phyloP scores from a whole-genome alignment of 2,888 invertebrate genomes.

The Nycteola revayana region DNA sequence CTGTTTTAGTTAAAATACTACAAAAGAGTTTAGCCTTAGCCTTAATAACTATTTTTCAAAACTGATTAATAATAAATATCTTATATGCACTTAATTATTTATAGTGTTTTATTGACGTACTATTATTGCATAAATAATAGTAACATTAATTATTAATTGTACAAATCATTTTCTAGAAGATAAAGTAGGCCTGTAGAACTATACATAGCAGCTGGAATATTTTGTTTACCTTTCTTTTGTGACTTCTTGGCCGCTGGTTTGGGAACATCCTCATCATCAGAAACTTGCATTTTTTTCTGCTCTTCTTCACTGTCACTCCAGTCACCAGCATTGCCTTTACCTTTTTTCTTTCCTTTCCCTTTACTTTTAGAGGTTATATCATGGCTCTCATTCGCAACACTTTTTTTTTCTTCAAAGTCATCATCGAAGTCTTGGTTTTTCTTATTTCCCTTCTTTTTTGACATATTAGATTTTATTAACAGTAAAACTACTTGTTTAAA shows the following conservation, averaged over 20 bases:
- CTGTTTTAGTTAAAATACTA: too few species aligned
- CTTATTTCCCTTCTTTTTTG: slow-evolving; percentile 82
- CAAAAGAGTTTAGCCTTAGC: too few species aligned
- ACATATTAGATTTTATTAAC: slow-evolving; percentile 58
- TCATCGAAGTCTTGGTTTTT: slow-evolving; percentile 82
- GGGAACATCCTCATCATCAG: slow-evolving; percentile 67
- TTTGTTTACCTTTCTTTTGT: slow-evolving; percentile 74
- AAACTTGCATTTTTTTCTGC: slow-evolving; percentile 45
- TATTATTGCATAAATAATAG: too few species aligned
- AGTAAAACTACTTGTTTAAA: neutral
- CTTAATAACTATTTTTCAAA: too few species aligned
- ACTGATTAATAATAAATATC: too few species aligned
- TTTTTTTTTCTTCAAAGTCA: slow-evolving; percentile 70
- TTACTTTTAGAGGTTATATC: slow-evolving; percentile 80
- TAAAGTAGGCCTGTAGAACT: too few species aligned
- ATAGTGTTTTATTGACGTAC: too few species aligned
- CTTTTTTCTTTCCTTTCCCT: slow-evolving; percentile 73
- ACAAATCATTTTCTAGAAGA: too few species aligned
- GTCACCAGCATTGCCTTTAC: slow-evolving; percentile 69
- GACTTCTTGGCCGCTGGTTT: slow-evolving; percentile 71
- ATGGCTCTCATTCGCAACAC: slow-evolving; percentile 45
- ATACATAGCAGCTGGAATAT: slow-evolving; percentile 2
- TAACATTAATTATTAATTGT: too few species aligned
- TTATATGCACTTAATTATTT: too few species aligned
- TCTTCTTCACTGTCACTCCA: slow-evolving; percentile 67